Base-by-base conservation (phyloP, 1,140 invertebrate genomes). In the Solen grandis region DNA sequence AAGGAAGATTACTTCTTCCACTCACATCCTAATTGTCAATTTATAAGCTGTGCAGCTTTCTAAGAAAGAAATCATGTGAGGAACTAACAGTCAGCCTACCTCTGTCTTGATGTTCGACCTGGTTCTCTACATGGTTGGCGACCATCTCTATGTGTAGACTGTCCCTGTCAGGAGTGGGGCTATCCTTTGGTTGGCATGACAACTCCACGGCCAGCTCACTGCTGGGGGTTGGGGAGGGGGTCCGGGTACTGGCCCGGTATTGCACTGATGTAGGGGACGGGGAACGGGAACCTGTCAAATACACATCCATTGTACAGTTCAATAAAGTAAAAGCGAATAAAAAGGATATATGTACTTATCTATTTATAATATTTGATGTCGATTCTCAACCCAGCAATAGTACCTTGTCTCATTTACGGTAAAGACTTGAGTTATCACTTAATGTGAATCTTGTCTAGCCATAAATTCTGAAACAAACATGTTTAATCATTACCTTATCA, bases 111-210 rank as follows among this genome's bases (percentile, higher is more conserved):
- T n/a, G 59, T 14, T 79, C 52, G 4, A 50, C 76, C 57, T 60
- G 68, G 41, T 57, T 59, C 1, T 19, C 35, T 27, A 31, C 19
- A 65, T 65, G 62, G 14, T 78, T 95, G 14, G 95, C 95, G 27
- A 95, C 93, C 54, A 96, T 94, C 90, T 98, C 97, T 84, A 98
- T 96, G 87, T 98, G 97, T 33, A 91, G 63, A 75, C 88, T 90
- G 54, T 91, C 90, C 41, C 90, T 82, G 74, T 91, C 90, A 46
- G 90, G 90, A 2, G 90, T 91, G 25, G 87, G 88, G 41, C 87
- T 88, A 82, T 88, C 88, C 70, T 90, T 90, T 27, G 85, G 85
- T 31, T 80, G 77, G n/a, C 36, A 70, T 41, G 65, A 66, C 31
- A 72, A 57, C 29, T 87, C 84, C 13, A 79, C 82, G 10, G 85